These are phyloP conservation scores for Arvicanthis niloticus DNA, from an alignment of 2,113 vertebrate genomes.

Conservation along the genomic window DNA sequence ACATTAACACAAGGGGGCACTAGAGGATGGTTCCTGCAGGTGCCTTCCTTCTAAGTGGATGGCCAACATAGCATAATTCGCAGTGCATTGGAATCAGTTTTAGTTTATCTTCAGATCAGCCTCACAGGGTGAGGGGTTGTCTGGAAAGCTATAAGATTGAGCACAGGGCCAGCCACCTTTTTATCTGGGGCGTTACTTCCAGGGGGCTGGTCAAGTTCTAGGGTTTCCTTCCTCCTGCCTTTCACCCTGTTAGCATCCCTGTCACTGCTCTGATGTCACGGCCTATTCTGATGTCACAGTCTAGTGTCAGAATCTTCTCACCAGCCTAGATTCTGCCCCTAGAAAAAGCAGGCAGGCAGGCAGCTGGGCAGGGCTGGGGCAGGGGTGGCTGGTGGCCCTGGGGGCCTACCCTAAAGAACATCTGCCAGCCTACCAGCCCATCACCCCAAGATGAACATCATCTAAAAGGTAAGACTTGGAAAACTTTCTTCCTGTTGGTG, in stretches of 20 bases:
- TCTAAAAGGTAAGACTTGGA: slow-evolving; percentile 67
- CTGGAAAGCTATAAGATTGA: neutral
- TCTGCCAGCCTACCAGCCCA: neutral
- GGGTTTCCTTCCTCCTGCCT: neutral
- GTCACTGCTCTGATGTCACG: slow-evolving; percentile 53
- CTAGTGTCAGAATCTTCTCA: neutral
- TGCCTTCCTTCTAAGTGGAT: neutral
- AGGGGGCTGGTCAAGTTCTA: neutral
- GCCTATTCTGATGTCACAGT: slow-evolving; percentile 72
- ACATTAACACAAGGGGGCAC: slow-evolving; percentile 58
- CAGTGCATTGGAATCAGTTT: neutral
- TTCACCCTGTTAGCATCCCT: neutral
- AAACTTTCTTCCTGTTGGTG: neutral
- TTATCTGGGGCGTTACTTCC: neutral
- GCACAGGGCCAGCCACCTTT: neutral
- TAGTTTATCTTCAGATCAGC: neutral
- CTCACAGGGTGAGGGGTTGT: neutral
- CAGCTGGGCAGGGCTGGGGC: neutral
- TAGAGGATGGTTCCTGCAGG: neutral
- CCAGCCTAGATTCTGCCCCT: slow-evolving; percentile 32
- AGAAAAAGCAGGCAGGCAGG: neutral
- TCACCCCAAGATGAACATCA: slow-evolving; percentile 41
- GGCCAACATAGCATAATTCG: neutral
- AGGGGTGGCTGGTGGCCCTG: slow-evolving; percentile 20
- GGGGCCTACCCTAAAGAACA: slow-evolving; percentile 56